phyloP scores from a whole-genome alignment of 2,797 vertebrate species.

The Alcedo atthis region DNA sequence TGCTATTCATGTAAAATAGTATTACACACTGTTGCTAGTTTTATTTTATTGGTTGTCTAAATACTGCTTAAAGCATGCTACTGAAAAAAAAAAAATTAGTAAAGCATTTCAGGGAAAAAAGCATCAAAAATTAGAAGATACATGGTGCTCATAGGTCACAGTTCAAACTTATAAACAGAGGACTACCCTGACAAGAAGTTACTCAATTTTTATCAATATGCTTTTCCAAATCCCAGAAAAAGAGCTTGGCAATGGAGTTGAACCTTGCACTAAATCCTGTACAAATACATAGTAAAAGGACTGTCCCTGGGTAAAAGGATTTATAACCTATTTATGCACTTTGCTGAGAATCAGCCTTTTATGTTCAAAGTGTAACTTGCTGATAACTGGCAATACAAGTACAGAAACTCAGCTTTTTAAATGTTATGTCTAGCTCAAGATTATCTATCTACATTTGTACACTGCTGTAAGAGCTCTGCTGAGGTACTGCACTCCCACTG shows the following conservation, averaged over 20 bases:
- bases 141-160: not conserved
- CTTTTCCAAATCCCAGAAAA: not conserved
- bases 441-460: not conserved
- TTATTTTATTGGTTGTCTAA: not conserved
- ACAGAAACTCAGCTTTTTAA: not conserved
- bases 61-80: not conserved
- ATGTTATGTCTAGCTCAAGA: not conserved
- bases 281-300: not conserved
- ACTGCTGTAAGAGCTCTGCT: not conserved
- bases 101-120: not conserved
- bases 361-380: not conserved
- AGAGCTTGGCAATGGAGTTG: not conserved
- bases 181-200: not conserved
- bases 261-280: not conserved
- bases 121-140: not conserved
- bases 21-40: not conserved
- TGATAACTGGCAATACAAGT: not conserved
- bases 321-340: not conserved
- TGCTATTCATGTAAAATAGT: not conserved
- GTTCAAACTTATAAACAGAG: not conserved
- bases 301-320: not conserved
- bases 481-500: not conserved
- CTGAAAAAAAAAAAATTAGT: not conserved
- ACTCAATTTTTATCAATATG: not conserved
- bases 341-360: not conserved